phyloP scores from a whole-genome alignment of 2,113 vertebrate genomes.

The Poecile atricapillus region DNA sequence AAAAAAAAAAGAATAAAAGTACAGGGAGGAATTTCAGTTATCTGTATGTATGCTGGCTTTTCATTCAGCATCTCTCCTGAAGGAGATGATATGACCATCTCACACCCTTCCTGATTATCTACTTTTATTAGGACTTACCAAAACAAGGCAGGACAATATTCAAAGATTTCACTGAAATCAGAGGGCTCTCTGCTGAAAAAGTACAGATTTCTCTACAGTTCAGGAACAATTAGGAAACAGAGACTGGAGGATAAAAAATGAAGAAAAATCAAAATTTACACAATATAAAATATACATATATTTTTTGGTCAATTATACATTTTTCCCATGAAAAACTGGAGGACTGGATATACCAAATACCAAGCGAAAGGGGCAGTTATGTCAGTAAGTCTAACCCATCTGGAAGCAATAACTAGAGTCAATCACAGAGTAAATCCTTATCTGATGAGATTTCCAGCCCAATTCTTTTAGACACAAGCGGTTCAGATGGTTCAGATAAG shows the following conservation, averaged over 20 bases:
- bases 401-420: constrained; percentile 54
- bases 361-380: background rate
- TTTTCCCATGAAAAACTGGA: background rate
- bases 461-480: constrained; percentile 23
- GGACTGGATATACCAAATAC: background rate
- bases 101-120: background rate
- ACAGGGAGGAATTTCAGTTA: background rate
- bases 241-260: background rate
- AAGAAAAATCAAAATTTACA: background rate
- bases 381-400: constrained; percentile 24
- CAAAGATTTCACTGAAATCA: background rate
- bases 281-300: background rate
- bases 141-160: background rate
- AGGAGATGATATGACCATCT: background rate
- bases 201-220: background rate
- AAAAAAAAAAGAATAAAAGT: background rate
- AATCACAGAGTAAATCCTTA: constrained; percentile 56
- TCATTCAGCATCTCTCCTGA: background rate
- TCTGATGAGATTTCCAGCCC: constrained; percentile 64
- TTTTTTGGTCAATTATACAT: background rate
- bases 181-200: background rate
- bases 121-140: background rate
- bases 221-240: background rate
- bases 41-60: background rate
- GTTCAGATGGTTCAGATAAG: constrained; percentile 64